Conservation (phyloP, 2,113 vertebrate genomes). For the Nipponia nippon region DNA sequence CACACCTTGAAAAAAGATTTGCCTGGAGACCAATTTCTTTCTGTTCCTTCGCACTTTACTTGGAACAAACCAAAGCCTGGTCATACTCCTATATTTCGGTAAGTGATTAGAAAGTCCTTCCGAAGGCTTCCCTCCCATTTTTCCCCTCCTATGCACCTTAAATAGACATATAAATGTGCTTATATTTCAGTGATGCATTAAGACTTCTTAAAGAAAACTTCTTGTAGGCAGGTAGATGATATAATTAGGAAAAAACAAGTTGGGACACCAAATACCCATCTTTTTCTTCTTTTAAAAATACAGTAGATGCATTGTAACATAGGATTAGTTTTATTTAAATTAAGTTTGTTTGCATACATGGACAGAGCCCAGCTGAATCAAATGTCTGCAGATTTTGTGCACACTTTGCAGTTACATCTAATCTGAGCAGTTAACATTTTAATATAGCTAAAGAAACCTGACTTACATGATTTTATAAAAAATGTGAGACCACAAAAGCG, state of each 20-base stretch:
- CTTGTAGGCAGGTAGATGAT: neutral
- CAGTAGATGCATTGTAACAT: neutral
- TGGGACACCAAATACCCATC: neutral
- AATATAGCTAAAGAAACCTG: neutral
- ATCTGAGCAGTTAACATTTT: neutral
- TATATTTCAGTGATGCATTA: neutral
- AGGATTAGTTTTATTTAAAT: neutral
- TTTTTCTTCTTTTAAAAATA: neutral
- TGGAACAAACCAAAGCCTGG: slow-evolving; percentile 99
- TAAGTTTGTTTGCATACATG: neutral
- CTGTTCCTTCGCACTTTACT: slow-evolving; percentile 95
- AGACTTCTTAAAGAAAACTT: neutral
- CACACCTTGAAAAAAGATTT: slow-evolving; percentile 92
- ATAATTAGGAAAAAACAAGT: neutral
- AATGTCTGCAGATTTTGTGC: neutral
- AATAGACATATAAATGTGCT: neutral
- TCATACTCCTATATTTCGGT: slow-evolving; percentile 97
- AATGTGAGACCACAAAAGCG: neutral
- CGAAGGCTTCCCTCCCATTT: neutral
- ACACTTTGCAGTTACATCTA: neutral
- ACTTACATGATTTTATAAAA: neutral
- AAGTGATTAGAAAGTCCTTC: slow-evolving; percentile 38
- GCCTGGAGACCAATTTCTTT: slow-evolving; percentile 92
- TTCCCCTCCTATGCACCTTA: neutral
- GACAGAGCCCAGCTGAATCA: neutral